These are phyloP conservation scores for Anolis sagrei DNA, from an alignment of 2,113 vertebrate genomes.

Conservation along the genomic window DNA sequence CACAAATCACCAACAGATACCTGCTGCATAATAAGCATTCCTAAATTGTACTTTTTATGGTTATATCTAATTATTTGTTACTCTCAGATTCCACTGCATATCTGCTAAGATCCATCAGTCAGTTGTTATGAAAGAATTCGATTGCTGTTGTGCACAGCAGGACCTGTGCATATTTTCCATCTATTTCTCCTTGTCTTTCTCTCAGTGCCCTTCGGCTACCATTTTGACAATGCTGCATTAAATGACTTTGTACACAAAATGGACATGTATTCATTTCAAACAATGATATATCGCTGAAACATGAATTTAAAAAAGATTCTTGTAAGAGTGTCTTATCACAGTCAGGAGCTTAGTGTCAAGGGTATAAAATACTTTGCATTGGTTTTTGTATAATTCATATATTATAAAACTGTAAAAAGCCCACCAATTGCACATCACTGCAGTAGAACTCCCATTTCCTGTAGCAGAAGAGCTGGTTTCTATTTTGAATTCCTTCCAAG, in stretches of 20 bases:
- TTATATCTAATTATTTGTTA: constrained; percentile 60
- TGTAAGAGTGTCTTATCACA: constrained; percentile 52
- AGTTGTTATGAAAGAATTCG: constrained; percentile 64
- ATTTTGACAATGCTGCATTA: constrained; percentile 61
- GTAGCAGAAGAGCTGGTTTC: neutral
- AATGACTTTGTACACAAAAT: constrained; percentile 60
- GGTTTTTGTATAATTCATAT: constrained; percentile 10
- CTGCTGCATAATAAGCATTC: constrained; percentile 43
- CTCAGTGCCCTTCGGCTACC: constrained; percentile 50
- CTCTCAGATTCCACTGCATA: constrained; percentile 39
- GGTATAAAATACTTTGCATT: constrained; percentile 38
- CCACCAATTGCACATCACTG: neutral
- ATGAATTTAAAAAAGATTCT: constrained; percentile 56
- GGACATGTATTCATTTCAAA: constrained; percentile 44
- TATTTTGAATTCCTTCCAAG: neutral
- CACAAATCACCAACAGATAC: constrained; percentile 51
- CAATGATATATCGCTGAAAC: constrained; percentile 57
- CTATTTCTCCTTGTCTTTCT: constrained; percentile 15
- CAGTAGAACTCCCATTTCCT: neutral
- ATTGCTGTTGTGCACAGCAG: constrained; percentile 71
- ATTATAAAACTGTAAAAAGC: neutral
- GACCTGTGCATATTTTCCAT: constrained; percentile 66
- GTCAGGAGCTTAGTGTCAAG: constrained; percentile 26
- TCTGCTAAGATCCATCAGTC: constrained; percentile 56
- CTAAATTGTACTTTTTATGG: constrained; percentile 63